These are phyloP conservation scores for Ondatra zibethicus DNA, from an alignment of 2,113 vertebrate genomes.

Conservation along the genomic window DNA sequence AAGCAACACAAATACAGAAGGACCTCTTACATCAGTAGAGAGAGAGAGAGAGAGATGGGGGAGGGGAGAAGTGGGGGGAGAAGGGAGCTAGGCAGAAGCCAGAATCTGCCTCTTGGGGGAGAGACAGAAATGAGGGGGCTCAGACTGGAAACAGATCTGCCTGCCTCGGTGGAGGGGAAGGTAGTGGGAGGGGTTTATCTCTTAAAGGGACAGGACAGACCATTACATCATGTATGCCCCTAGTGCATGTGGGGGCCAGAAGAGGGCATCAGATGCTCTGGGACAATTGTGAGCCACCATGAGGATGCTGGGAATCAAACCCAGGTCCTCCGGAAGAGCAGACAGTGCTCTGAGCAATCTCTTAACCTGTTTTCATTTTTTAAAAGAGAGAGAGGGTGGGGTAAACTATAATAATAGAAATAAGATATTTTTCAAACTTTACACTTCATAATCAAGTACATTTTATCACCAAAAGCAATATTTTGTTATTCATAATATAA, in stretches of 20 bases:
- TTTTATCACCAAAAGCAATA: slow-evolving; percentile 29
- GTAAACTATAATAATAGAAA: slow-evolving; percentile 43
- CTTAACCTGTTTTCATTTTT: neutral
- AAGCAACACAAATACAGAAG: too few relatives aligned
- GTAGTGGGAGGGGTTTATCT: too few relatives aligned
- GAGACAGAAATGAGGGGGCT: too few relatives aligned
- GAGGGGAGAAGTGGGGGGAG: too few relatives aligned
- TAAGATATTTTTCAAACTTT: neutral
- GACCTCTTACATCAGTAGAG: too few relatives aligned
- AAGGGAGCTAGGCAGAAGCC: too few relatives aligned
- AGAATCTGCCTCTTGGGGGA: too few relatives aligned
- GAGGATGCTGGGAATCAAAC: neutral
- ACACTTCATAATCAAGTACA: slow-evolving; percentile 34
- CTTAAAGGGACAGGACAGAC: too few relatives aligned
- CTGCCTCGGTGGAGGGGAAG: too few relatives aligned
- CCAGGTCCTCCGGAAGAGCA: neutral
- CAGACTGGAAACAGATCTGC: too few relatives aligned
- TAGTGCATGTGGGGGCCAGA: neutral
- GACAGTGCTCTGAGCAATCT: neutral
- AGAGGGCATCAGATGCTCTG: neutral
- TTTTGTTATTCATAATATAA: slow-evolving; percentile 35
- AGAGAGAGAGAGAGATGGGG: too few relatives aligned
- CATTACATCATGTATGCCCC: neutral
- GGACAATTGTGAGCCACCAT: neutral
- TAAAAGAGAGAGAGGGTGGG: neutral